A percentile compares a stretch with the other conserved stretches of the same genome.
Evolutionary conservation across 2,888 invertebrate species (phyloP).

Genomic region (Margaritifera margaritifera): DNA sequence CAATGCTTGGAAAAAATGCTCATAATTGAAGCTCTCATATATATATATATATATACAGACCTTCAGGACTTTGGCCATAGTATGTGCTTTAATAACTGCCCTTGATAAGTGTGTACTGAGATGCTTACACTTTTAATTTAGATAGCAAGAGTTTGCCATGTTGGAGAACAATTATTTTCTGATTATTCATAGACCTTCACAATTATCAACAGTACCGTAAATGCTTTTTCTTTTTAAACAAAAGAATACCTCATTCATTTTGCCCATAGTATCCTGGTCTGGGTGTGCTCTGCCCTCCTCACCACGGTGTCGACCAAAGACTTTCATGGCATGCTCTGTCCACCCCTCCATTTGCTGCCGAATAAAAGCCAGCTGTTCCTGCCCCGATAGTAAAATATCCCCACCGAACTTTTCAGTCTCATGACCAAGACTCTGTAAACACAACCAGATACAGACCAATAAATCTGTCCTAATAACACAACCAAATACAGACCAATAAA

Average conservation of each 20-base stretch:
- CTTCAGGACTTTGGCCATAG: no score
- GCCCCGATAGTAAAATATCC: conserved; percentile 63
- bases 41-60: no score
- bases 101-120: no score
- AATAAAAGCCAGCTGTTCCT: conserved; percentile 62
- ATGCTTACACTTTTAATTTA: no score
- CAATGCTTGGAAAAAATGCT: no score
- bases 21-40: no score
- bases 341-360: conserved; percentile 66
- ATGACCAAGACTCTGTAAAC: conserved; percentile 52
- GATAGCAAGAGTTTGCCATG: no score
- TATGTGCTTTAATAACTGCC: no score
- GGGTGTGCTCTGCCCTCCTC: conserved; percentile 58
- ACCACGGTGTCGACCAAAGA: conserved; percentile 67
- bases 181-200: no score
- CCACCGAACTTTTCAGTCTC: conserved; percentile 70
- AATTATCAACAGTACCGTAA: no score
- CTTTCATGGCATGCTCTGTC: conserved; percentile 68
- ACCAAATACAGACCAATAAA: background rate
- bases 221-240: no score
- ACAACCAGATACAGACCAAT: conserved; percentile 1
- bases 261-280: conserved; percentile 63
- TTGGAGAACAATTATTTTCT: no score
- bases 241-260: conserved; percentile 61
- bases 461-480: background rate